Evolutionary conservation across 2,797 vertebrate species (phyloP).

Genomic region (Adelosebastes latens): DNA sequence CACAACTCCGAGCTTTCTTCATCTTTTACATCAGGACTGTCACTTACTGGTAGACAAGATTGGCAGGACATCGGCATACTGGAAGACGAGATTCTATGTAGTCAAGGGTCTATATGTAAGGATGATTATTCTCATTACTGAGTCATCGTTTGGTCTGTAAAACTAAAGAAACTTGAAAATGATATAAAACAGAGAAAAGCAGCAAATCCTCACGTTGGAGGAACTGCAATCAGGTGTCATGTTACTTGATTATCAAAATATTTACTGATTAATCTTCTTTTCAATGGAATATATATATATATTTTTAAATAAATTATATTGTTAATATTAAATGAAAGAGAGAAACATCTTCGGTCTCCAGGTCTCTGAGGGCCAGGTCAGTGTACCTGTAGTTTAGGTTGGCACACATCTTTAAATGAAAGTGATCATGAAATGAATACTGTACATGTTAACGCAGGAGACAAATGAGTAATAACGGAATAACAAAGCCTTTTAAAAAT

Average conservation of each 20-base stretch:
- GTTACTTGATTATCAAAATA: no score
- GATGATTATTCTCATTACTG: no score
- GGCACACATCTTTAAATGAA: neutral
- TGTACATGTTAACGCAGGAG: no score
- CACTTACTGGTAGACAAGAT: neutral
- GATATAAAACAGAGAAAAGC: no score
- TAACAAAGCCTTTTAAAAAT: no score
- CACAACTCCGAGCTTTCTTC: conserved; percentile 1
- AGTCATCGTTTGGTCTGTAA: neutral
- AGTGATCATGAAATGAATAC: neutral
- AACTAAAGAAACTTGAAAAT: neutral
- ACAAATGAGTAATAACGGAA: no score
- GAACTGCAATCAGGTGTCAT: neutral
- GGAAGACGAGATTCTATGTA: neutral
- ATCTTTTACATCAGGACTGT: neutral
- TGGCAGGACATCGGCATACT: neutral
- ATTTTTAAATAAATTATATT: no score
- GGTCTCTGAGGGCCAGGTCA: neutral
- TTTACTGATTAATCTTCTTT: neutral
- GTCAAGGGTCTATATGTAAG: neutral
- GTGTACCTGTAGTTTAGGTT: neutral
- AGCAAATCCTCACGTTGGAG: neutral
- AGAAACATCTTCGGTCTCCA: no score
- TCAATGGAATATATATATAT: no score
- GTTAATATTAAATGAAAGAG: neutral